Base-by-base conservation (phyloP, 1,140 invertebrate genomes). In the Platyura marginata region DNA sequence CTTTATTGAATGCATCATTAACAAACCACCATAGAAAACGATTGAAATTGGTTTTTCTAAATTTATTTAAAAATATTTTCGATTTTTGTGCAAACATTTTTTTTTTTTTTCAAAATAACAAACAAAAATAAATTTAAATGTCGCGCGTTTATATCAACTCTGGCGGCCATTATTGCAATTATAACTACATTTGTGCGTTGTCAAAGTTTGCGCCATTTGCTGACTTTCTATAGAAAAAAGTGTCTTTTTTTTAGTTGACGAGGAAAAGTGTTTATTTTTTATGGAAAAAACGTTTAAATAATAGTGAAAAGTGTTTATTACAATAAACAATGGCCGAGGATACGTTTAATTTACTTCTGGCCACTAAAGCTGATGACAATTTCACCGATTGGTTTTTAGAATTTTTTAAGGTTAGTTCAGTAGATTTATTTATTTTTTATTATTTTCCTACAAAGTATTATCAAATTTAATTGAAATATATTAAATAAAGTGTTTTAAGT, bases 1-100 rank as follows among this genome's bases (percentile, higher is more conserved):
- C 57, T 33, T 50, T 48, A 29, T 60, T 60, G 33, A 60, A 60
- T 5, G 57, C 57, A 13, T 57, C 41, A 1, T 55, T 54, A 13
- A 60, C 57, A 50, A 57, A 59, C 2, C 50, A 55, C 57, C 57
- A 60, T 5, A 60, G 25, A 6, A 13, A 8, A 29, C 25, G 25
- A 8, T 29, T 29, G n/a, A n/a, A n/a, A n/a, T n/a, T n/a, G n/a
- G n/a, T n/a, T n/a, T n/a, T n/a, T n/a, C n/a, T n/a, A n/a, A n/a
- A n/a, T n/a, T n/a, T n/a, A n/a, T n/a, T n/a, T n/a, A n/a, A n/a
- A n/a, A n/a, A n/a, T n/a, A n/a, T n/a, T n/a, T n/a, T n/a, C n/a
- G n/a, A n/a, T n/a, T n/a, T n/a, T n/a, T n/a, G n/a, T n/a, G n/a
- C n/a, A n/a, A n/a, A n/a, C n/a, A n/a, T n/a, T n/a, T n/a, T n/a